phyloP scores from a whole-genome alignment of 2,113 vertebrate genomes.

The Orycteropus afer region DNA sequence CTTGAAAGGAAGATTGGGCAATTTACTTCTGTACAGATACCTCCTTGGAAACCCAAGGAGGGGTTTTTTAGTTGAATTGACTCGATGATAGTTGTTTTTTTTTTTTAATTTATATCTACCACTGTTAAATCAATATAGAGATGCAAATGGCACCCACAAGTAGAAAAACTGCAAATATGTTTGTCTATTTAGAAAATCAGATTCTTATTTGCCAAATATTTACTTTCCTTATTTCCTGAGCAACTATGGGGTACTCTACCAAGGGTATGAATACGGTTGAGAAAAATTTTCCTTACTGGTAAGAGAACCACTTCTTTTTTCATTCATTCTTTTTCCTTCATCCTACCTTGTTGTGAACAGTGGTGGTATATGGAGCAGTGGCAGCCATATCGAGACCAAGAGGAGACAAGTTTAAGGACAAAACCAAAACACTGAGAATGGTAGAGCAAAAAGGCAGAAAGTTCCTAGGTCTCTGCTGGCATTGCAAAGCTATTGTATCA shows the following conservation, averaged over 20 bases:
- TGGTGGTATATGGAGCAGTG: neutral
- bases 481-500: neutral
- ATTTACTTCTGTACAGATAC: no score
- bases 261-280: neutral
- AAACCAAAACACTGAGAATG: neutral
- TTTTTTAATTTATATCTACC: no score
- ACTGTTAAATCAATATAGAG: no score
- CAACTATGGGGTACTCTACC: neutral
- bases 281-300: neutral
- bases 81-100: no score
- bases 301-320: neutral
- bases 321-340: neutral
- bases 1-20: no score
- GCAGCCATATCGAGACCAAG: neutral
- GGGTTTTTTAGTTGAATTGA: no score
- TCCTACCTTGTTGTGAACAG: neutral
- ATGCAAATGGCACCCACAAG: no score
- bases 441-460: neutral
- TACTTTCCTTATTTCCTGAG: neutral
- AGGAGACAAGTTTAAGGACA: neutral
- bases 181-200: no score
- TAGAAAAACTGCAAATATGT: no score
- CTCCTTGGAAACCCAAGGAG: no score
- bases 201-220: conserved; percentile 14
- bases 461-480: neutral